phyloP scores from a whole-genome alignment of 2,113 vertebrate genomes.

The Ploceus nigricollis region DNA sequence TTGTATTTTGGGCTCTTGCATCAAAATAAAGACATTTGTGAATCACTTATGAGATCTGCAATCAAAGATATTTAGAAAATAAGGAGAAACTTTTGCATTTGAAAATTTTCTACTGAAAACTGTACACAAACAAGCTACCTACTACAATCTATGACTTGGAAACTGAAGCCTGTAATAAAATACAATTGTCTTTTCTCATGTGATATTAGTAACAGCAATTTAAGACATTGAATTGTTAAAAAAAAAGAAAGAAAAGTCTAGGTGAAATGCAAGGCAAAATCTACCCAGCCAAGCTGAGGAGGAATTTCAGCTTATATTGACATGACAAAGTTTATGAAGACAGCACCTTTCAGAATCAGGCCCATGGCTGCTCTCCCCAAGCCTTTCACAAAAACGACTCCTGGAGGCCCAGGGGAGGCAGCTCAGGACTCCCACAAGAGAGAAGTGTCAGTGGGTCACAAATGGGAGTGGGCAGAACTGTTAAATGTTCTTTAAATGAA shows the following conservation, averaged over 20 bases:
- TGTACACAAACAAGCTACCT: neutral
- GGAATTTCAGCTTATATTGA: neutral
- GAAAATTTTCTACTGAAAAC: neutral
- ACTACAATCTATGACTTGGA: neutral
- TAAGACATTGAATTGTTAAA: neutral
- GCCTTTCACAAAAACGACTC: neutral
- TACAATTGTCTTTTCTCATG: neutral
- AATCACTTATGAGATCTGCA: neutral
- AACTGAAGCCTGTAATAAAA: neutral
- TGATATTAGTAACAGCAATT: neutral
- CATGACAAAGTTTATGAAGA: neutral
- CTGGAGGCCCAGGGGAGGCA: neutral
- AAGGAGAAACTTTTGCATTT: neutral
- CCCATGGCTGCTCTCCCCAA: neutral
- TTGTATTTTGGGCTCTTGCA: neutral
- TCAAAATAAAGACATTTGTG: neutral
- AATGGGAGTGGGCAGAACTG: neutral
- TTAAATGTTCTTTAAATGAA: rapidly evolving
- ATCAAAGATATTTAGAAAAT: neutral
- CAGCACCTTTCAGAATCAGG: neutral
- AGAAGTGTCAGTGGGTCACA: neutral
- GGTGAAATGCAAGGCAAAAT: neutral
- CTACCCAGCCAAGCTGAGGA: neutral
- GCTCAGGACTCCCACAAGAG: neutral
- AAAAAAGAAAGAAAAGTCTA: neutral